These are phyloP conservation scores for Tipula confusa DNA, from an alignment of 2,888 invertebrate species.

Conservation along the genomic window DNA sequence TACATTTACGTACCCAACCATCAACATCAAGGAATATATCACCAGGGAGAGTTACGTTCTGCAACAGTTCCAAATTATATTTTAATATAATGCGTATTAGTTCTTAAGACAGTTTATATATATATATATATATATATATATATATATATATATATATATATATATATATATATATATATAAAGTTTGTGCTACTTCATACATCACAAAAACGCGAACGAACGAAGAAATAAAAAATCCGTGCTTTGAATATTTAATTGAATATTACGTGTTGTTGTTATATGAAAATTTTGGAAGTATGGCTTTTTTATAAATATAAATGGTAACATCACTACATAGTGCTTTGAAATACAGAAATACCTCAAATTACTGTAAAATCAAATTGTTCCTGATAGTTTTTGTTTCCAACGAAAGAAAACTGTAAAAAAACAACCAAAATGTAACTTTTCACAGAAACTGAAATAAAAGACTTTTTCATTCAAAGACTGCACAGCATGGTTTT, in stretches of 20 bases:
- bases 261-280: background rate
- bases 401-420: too few species aligned
- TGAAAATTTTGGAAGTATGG: background rate
- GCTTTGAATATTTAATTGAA: conserved; percentile 12
- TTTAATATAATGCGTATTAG: background rate
- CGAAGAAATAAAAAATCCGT: conserved; percentile 25
- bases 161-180: background rate
- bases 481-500: too few species aligned
- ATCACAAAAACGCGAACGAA: conserved; percentile 20
- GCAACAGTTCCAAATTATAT: background rate
- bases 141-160: background rate
- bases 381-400: too few species aligned
- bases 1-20: background rate
- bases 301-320: too few species aligned
- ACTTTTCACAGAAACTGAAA: too few species aligned
- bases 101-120: background rate
- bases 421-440: too few species aligned
- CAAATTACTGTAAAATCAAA: too few species aligned
- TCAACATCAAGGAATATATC: background rate
- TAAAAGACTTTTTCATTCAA: too few species aligned
- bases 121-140: background rate
- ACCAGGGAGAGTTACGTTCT: background rate
- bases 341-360: too few species aligned
- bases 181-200: background rate
- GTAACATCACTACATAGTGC: too few species aligned